Percentiles rank a stretch among this genome's conserved stretches.
phyloP scores from a whole-genome alignment of 2,888 invertebrate genomes.

The Flexamia atlantica region DNA sequence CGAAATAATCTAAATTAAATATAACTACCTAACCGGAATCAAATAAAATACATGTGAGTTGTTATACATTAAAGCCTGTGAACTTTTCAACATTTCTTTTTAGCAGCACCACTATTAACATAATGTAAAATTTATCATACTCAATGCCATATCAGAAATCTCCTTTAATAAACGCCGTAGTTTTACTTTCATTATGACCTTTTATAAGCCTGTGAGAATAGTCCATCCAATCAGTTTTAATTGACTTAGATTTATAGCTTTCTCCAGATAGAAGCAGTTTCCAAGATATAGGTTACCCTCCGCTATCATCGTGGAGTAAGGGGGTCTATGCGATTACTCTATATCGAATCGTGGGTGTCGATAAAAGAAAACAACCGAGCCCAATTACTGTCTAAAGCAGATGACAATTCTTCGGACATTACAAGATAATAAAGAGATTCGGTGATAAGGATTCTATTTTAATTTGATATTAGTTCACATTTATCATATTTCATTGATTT shows the following conservation, averaged over 20 bases:
- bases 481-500: too few species aligned
- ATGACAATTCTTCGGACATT: neutral
- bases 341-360: neutral
- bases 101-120: too few species aligned
- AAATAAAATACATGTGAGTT: too few species aligned
- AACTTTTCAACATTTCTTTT: too few species aligned
- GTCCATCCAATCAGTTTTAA: neutral
- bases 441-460: neutral
- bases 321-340: constrained; percentile 1
- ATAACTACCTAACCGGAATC: too few species aligned
- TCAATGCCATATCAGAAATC: neutral
- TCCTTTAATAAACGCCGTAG: neutral
- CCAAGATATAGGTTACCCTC: neutral
- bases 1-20: too few species aligned
- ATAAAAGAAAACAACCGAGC: neutral
- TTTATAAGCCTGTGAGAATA: neutral
- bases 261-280: constrained; percentile 15
- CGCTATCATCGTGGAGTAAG: neutral
- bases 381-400: neutral
- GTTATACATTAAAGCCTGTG: too few species aligned
- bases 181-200: neutral
- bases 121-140: too few species aligned
- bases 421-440: too few species aligned
- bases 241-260: constrained; percentile 19
- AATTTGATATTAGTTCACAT: too few species aligned